Conservation (phyloP, 2,888 invertebrate genomes). For the Druceiella hillmani region DNA sequence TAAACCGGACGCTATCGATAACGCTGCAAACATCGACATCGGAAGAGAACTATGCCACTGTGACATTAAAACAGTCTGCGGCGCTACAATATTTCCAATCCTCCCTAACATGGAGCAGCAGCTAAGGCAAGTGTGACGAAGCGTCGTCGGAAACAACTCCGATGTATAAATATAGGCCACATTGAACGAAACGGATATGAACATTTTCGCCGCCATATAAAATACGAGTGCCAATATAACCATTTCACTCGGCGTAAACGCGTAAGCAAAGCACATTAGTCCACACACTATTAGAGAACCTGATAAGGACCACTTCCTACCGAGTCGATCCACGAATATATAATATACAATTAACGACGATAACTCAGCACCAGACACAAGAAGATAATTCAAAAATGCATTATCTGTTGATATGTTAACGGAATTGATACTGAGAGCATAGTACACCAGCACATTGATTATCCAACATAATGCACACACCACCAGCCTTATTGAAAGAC, state of each 20-base stretch:
- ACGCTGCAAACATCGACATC: constrained; percentile 35
- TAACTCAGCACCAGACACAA: constrained; percentile 42
- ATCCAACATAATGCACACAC: constrained; percentile 61
- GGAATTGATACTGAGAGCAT: constrained; percentile 60
- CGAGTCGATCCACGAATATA: constrained; percentile 48
- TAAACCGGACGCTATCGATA: constrained; percentile 34
- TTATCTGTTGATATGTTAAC: constrained; percentile 55
- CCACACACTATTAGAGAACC: too few relatives aligned
- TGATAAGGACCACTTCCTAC: constrained; percentile 45
- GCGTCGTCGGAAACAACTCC: constrained; percentile 3
- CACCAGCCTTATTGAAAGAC: constrained; percentile 18
- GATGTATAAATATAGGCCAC: not conserved
- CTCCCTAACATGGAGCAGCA: constrained; percentile 10
- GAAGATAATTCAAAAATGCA: constrained; percentile 47
- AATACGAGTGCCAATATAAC: not conserved
- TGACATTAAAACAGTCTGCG: constrained; percentile 11
- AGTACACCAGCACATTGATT: constrained; percentile 60
- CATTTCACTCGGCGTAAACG: too few relatives aligned
- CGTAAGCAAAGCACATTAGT: too few relatives aligned
- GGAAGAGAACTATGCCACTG: constrained; percentile 29
- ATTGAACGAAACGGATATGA: not conserved
- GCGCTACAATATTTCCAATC: constrained; percentile 25
- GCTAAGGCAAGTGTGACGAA: constrained; percentile 3
- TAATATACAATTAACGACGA: constrained; percentile 53
- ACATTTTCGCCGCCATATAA: not conserved